Conservation (phyloP, 2,888 invertebrate species). For the Drosophila infuscata region DNA sequence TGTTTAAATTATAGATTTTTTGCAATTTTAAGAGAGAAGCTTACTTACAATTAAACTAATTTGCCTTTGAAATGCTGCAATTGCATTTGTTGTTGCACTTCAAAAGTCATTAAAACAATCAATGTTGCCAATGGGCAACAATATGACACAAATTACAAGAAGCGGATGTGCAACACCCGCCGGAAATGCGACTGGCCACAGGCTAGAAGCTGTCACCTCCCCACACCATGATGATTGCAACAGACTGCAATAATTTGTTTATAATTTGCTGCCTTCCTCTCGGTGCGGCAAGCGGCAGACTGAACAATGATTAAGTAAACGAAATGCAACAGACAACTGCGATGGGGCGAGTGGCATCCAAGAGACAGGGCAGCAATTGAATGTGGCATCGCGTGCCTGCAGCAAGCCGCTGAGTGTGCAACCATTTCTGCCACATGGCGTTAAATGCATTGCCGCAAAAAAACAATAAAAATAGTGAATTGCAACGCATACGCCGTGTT, state of each 20-base stretch:
- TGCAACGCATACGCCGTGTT: constrained; percentile 61
- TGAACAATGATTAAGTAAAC: constrained; percentile 72
- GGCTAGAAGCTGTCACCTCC: constrained; percentile 9
- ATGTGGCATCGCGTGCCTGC: constrained; percentile 58
- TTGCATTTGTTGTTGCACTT: constrained; percentile 63
- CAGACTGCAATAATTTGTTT: constrained; percentile 72
- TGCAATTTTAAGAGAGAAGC: not conserved
- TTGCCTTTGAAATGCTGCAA: constrained; percentile 45
- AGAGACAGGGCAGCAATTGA: constrained; percentile 14
- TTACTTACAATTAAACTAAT: not conserved
- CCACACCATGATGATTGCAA: constrained; percentile 63
- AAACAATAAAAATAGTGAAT: constrained; percentile 38
- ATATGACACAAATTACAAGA: constrained; percentile 77
- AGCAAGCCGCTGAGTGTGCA: constrained; percentile 42
- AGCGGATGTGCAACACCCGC: constrained; percentile 32
- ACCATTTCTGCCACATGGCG: constrained; percentile 55
- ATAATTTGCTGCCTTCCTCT: constrained; percentile 59
- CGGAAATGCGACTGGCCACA: constrained; percentile 34
- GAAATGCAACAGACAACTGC: constrained; percentile 65
- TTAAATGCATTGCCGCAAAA: constrained; percentile 55
- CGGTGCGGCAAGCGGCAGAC: constrained; percentile 9
- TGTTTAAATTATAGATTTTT: not conserved
- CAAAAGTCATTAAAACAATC: constrained; percentile 70
- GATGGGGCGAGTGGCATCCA: not conserved
- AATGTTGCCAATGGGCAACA: constrained; percentile 61